phyloP scores from a whole-genome alignment of 2,888 invertebrate species.

The Drosophila falleni region DNA sequence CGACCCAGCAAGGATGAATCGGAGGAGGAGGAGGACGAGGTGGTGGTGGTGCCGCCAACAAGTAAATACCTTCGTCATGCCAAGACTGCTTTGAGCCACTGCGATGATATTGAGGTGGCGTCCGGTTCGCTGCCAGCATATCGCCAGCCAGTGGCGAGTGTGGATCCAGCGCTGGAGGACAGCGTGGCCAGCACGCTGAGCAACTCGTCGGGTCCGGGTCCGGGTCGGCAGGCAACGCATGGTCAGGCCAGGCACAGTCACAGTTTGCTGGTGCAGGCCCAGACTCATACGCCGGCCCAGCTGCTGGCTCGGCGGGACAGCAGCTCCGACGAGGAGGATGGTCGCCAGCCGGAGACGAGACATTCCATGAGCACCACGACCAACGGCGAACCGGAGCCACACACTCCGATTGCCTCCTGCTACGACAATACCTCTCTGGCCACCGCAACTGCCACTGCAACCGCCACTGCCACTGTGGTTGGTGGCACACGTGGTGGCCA shows the following conservation, averaged over 20 bases:
- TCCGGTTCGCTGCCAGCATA: slow-evolving; percentile 51
- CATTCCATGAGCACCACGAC: slow-evolving; percentile 67
- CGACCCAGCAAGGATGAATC: slow-evolving; percentile 61
- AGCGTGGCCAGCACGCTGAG: slow-evolving; percentile 84
- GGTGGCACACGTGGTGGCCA: slow-evolving; percentile 54
- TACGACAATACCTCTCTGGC: slow-evolving; percentile 77
- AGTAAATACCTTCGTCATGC: slow-evolving; percentile 11
- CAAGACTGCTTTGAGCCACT: slow-evolving; percentile 35
- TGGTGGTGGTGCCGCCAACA: slow-evolving; percentile 15
- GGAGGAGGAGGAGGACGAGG: slow-evolving; percentile 25
- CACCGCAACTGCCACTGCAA: slow-evolving; percentile 66
- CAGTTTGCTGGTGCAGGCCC: slow-evolving; percentile 82
- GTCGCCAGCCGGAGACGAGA: slow-evolving; percentile 16
- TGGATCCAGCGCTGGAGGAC: slow-evolving; percentile 71
- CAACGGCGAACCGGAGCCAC: slow-evolving; percentile 61
- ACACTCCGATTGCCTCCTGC: slow-evolving; percentile 74
- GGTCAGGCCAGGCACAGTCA: slow-evolving; percentile 73
- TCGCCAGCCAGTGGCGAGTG: not conserved
- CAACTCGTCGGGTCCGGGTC: slow-evolving; percentile 79
- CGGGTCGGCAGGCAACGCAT: slow-evolving; percentile 42
- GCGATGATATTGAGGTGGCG: slow-evolving; percentile 66
- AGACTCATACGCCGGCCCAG: slow-evolving; percentile 79
- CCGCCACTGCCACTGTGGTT: slow-evolving; percentile 66
- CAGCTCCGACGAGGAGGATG: slow-evolving; percentile 52
- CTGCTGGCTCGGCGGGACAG: slow-evolving; percentile 20